Conservation (phyloP, 2,888 invertebrate genomes). For the Oscheius sp. region DNA sequence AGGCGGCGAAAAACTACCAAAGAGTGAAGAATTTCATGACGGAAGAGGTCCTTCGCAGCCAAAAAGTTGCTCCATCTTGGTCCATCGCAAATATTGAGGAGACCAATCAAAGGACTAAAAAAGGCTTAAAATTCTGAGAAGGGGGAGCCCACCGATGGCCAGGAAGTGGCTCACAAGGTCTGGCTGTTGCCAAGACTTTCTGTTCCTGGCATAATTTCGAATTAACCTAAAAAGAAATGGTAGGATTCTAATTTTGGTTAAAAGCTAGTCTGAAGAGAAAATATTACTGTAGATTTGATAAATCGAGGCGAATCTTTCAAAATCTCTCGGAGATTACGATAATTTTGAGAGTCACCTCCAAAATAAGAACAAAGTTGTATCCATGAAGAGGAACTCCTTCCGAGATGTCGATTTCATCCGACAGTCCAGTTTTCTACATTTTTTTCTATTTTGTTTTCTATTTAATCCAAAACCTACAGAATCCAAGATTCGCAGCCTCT, state of each 20-base stretch:
- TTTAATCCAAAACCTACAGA: neutral
- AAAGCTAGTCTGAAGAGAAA: too few relatives aligned
- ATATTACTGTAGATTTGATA: too few relatives aligned
- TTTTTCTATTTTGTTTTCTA: neutral
- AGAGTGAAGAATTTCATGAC: slow-evolving; percentile 25
- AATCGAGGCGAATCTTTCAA: too few relatives aligned
- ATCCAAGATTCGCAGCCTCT: neutral
- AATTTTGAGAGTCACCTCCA: too few relatives aligned
- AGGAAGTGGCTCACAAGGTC: slow-evolving; percentile 1
- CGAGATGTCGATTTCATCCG: neutral
- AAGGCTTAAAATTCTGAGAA: neutral
- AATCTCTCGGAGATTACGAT: too few relatives aligned
- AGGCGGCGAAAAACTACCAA: slow-evolving; percentile 1
- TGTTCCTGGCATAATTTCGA: neutral
- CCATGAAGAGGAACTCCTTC: neutral
- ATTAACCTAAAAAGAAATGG: too few relatives aligned
- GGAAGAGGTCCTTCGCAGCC: slow-evolving; percentile 18
- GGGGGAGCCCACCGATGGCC: neutral
- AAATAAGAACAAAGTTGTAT: slow-evolving; percentile 5
- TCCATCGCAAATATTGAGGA: slow-evolving; percentile 19
- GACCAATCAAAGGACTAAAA: slow-evolving; percentile 21
- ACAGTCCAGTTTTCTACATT: neutral
- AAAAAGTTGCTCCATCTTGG: slow-evolving; percentile 7
- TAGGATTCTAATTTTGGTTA: too few relatives aligned
- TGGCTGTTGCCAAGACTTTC: slow-evolving; percentile 6